These are phyloP conservation scores for Cepphus grylle DNA, from an alignment of 2,113 vertebrate genomes.

Conservation along the genomic window DNA sequence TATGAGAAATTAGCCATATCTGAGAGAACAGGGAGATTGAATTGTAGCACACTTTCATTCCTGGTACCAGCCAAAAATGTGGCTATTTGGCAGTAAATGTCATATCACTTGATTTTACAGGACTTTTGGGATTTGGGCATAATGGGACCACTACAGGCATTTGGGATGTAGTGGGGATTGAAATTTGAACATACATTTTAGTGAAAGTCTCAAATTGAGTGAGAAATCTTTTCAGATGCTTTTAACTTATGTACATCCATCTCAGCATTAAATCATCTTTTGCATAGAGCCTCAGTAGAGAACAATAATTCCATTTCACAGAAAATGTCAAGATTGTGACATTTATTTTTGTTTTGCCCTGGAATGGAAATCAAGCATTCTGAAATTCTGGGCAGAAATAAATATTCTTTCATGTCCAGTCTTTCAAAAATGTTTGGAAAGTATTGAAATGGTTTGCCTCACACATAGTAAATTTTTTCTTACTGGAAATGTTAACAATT, in stretches of 20 bases:
- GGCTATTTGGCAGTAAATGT: not conserved
- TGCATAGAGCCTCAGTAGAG: not conserved
- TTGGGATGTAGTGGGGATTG: not conserved
- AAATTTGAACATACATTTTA: not conserved
- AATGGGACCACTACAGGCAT: not conserved
- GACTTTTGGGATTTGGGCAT: not conserved
- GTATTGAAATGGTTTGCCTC: not conserved
- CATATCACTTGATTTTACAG: not conserved
- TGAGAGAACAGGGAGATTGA: not conserved
- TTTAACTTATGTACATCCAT: not conserved
- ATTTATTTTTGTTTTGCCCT: not conserved
- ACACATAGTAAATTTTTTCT: not conserved
- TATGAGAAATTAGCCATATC: not conserved
- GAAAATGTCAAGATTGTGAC: not conserved
- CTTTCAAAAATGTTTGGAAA: not conserved
- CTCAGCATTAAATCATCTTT: not conserved
- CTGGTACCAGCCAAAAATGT: not conserved
- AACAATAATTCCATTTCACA: not conserved
- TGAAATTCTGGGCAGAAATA: not conserved
- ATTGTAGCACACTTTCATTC: not conserved
- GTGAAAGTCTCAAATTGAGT: not conserved
- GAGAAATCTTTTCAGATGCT: not conserved
- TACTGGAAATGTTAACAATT: not conserved
- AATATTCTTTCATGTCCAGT: not conserved
- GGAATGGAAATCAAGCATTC: not conserved